These are phyloP conservation scores for Brachionus calyciflorus DNA, from an alignment of 1,140 invertebrate genomes.

Conservation along the genomic window DNA sequence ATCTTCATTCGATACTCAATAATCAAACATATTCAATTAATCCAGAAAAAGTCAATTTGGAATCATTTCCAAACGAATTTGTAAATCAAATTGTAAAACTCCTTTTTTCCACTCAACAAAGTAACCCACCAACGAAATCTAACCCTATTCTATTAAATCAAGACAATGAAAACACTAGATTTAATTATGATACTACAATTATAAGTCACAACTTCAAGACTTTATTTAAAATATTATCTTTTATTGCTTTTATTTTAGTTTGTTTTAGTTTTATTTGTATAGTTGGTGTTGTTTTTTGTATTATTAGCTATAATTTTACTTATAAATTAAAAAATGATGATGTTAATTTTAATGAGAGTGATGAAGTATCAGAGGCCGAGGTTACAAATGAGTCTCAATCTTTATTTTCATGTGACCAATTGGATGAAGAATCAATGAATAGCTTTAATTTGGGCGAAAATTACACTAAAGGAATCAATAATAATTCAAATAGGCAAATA, in stretches of 20 bases:
- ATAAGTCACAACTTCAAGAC: slow-evolving; percentile 27
- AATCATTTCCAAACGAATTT: background rate
- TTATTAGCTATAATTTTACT: background rate
- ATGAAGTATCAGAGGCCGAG: background rate
- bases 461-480: too few species aligned
- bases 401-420: background rate
- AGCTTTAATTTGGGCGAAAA: too few species aligned
- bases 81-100: slow-evolving; percentile 1
- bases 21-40: slow-evolving; percentile 19
- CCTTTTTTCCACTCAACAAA: background rate
- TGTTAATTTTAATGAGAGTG: background rate
- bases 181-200: background rate
- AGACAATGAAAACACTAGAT: background rate
- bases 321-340: background rate
- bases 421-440: too few species aligned
- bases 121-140: background rate
- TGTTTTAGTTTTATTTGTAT: slow-evolving; percentile 24
- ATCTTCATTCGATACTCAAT: background rate
- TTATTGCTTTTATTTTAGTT: slow-evolving; percentile 29
- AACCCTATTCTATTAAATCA: background rate
- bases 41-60: background rate
- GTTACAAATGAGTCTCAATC: background rate
- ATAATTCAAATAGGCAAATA: too few species aligned
- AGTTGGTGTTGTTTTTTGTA: background rate
- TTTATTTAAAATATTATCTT: slow-evolving; percentile 10